Percentiles rank a stretch among this genome's conserved stretches.
Conservation (phyloP, 2,888 invertebrate species). For the Plusia festucae region DNA sequence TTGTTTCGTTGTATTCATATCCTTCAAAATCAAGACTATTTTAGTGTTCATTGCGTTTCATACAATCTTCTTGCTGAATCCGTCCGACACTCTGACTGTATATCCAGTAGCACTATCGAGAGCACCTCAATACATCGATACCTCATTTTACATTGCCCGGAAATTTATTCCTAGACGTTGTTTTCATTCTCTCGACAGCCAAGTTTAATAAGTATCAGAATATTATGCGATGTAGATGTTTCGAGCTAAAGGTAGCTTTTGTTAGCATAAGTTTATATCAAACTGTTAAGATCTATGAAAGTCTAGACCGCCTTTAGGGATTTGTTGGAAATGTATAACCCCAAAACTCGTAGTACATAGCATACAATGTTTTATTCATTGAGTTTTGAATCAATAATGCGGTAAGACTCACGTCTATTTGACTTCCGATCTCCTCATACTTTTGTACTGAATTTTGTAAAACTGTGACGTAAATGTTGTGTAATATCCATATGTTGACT, state of each 20-base stretch:
- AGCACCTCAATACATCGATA: no score
- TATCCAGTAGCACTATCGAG: no score
- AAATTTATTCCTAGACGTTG: no score
- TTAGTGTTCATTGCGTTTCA: no score
- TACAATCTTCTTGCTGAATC: no score
- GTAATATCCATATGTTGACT: background rate
- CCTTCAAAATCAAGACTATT: no score
- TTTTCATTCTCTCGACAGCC: no score
- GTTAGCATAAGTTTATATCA: slow-evolving; percentile 1
- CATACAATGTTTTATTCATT: slow-evolving; percentile 4
- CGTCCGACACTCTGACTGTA: no score
- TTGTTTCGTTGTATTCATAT: no score
- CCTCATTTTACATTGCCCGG: no score
- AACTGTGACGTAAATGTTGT: background rate
- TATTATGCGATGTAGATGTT: background rate
- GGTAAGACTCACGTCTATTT: background rate
- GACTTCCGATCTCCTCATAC: background rate
- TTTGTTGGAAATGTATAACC: background rate
- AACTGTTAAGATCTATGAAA: background rate
- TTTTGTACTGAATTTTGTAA: background rate
- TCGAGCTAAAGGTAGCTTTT: background rate
- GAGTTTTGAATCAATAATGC: slow-evolving; percentile 4
- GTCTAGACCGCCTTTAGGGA: slow-evolving; percentile 4
- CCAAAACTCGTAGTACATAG: background rate
- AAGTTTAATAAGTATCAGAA: background rate